Evolutionary conservation across 2,113 vertebrate species (phyloP).

Genomic region (Chascanopsetta lugubris): DNA sequence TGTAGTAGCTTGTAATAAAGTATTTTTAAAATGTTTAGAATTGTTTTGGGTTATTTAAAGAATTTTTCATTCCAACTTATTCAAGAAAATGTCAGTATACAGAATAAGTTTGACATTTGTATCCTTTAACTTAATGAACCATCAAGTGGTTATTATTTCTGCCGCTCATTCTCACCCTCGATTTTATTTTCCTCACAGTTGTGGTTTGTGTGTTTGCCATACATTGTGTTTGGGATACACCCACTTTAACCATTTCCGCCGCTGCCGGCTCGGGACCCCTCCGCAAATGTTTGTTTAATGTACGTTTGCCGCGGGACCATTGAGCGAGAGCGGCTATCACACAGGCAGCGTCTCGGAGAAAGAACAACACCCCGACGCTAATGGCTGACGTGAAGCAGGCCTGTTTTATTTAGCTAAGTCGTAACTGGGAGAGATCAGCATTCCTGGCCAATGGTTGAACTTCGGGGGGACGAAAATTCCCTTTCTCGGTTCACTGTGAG

Average conservation of each 20-base stretch:
- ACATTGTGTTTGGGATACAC: slow-evolving; percentile 48
- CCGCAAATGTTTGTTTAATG: slow-evolving; percentile 62
- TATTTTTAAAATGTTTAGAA: too few species aligned
- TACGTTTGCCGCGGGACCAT: slow-evolving; percentile 27
- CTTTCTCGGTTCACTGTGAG: neutral
- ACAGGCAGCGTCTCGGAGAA: slow-evolving; percentile 28
- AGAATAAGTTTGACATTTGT: too few species aligned
- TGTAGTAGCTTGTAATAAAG: neutral
- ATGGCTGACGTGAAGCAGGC: slow-evolving; percentile 56
- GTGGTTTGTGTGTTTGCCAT: slow-evolving; percentile 19
- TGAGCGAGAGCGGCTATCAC: slow-evolving; percentile 25
- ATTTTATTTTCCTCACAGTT: slow-evolving; percentile 18
- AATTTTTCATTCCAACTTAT: neutral
- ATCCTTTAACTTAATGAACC: neutral
- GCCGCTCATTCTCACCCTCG: neutral
- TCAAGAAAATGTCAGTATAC: too few species aligned
- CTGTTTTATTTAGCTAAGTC: slow-evolving; percentile 24
- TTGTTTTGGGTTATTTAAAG: too few species aligned
- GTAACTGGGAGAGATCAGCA: slow-evolving; percentile 22
- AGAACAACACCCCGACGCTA: slow-evolving; percentile 37
- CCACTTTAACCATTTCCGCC: slow-evolving; percentile 61
- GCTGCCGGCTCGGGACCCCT: slow-evolving; percentile 22
- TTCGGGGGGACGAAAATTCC: slow-evolving; percentile 10
- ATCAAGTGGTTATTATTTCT: neutral
- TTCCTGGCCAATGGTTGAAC: slow-evolving; percentile 44